A percentile compares a stretch with the other conserved stretches of the same genome.
Conservation (phyloP, 2,113 vertebrate genomes). For the Eptatretus burgeri region DNA sequence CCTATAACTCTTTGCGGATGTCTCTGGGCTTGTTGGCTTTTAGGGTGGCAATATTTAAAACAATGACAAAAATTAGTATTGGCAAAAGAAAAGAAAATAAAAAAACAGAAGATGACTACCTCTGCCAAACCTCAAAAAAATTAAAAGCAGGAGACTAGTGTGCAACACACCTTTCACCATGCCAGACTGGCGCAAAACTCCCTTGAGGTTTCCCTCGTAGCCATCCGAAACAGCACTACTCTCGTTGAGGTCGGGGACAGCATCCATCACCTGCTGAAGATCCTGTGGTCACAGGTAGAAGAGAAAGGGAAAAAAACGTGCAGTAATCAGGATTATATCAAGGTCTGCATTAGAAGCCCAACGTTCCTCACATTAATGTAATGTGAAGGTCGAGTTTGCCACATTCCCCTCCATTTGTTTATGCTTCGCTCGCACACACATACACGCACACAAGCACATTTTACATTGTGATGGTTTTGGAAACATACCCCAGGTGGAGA, state of each 20-base stretch:
- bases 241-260: conserved; percentile 80
- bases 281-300: conserved; percentile 21
- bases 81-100: not conserved
- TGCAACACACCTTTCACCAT: conserved; percentile 33
- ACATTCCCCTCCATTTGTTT: conserved; percentile 10
- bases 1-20: too few species aligned
- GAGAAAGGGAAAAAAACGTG: too few species aligned
- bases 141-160: not conserved
- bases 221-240: conserved; percentile 82
- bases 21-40: too few species aligned
- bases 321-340: conserved; percentile 10
- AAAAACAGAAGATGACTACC: not conserved
- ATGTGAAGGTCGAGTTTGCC: conserved; percentile 7
- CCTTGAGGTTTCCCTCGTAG: conserved; percentile 62
- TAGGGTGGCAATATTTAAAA: not conserved
- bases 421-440: too few species aligned
- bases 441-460: too few species aligned
- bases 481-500: too few species aligned
- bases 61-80: not conserved
- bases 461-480: too few species aligned
- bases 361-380: too few species aligned
- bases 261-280: conserved; percentile 93
- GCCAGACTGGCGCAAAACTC: conserved; percentile 41
- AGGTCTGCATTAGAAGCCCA: too few species aligned
- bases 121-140: not conserved